These are phyloP conservation scores for Ciconia boyciana DNA, from an alignment of 2,113 vertebrate species.

Conservation along the genomic window DNA sequence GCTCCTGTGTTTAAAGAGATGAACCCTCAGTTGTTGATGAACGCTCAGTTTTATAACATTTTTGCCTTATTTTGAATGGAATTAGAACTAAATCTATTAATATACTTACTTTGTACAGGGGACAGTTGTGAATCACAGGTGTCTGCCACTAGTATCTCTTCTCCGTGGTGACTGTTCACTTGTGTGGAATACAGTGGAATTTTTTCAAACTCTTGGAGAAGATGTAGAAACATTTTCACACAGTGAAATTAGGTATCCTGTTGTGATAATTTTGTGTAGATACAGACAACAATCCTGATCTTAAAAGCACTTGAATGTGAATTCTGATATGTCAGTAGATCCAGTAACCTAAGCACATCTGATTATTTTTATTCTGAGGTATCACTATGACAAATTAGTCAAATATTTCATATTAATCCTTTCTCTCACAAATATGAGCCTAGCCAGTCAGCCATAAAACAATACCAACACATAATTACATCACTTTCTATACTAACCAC, in stretches of 20 bases:
- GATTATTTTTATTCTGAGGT: background rate
- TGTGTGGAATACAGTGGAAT: constrained; percentile 52
- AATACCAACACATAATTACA: background rate
- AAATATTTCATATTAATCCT: background rate
- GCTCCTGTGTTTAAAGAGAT: background rate
- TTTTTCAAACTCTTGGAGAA: constrained; percentile 65
- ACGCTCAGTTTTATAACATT: background rate
- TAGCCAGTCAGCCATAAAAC: background rate
- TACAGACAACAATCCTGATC: background rate
- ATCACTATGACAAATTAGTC: background rate
- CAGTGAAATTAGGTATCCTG: background rate
- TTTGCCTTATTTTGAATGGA: background rate
- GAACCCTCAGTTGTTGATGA: background rate
- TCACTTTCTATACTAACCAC: background rate
- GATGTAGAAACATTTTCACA: background rate
- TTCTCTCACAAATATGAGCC: background rate
- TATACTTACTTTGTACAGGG: constrained; percentile 61
- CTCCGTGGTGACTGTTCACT: constrained; percentile 33
- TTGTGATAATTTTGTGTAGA: background rate
- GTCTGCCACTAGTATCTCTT: constrained; percentile 83
- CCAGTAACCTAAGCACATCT: background rate
- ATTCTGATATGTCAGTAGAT: background rate
- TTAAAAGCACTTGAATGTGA: background rate
- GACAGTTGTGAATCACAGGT: constrained; percentile 82
- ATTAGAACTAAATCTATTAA: background rate